Evolutionary conservation across 2,797 vertebrate genomes (phyloP).

Genomic region (Thamnophis elegans): DNA sequence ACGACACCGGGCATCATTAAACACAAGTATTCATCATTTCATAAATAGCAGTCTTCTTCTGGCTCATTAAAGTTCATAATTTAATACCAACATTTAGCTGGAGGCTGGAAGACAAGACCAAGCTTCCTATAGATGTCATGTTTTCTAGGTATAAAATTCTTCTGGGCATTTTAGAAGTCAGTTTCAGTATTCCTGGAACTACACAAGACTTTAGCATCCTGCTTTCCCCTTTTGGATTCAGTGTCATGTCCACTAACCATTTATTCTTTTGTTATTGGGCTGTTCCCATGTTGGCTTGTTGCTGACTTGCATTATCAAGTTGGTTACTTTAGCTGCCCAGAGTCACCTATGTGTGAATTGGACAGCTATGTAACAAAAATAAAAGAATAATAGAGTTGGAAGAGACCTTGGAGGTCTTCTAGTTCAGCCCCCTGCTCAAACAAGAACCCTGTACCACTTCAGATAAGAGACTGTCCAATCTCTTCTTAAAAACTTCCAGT

Average conservation of each 20-base stretch:
- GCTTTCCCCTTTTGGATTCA: neutral
- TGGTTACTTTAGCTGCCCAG: neutral
- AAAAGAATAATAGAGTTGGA: too few species aligned
- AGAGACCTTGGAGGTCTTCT: too few species aligned
- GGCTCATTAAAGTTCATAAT: neutral
- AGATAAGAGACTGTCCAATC: too few species aligned
- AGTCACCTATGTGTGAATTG: too few species aligned
- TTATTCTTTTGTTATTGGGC: neutral
- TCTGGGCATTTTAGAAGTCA: neutral
- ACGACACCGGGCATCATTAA: neutral
- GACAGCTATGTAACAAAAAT: too few species aligned
- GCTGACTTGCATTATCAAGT: neutral
- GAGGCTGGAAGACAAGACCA: neutral
- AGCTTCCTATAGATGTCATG: neutral
- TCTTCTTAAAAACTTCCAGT: too few species aligned
- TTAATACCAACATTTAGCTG: neutral
- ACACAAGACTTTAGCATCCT: neutral
- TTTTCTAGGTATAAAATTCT: neutral
- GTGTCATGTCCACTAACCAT: neutral
- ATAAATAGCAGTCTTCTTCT: neutral
- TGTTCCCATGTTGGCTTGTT: neutral
- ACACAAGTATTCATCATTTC: neutral
- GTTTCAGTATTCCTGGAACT: neutral
- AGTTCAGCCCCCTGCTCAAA: too few species aligned
- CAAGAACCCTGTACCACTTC: too few species aligned